These are phyloP conservation scores for Malthinus seriepunctatus DNA, from an alignment of 2,888 invertebrate genomes.

Conservation along the genomic window DNA sequence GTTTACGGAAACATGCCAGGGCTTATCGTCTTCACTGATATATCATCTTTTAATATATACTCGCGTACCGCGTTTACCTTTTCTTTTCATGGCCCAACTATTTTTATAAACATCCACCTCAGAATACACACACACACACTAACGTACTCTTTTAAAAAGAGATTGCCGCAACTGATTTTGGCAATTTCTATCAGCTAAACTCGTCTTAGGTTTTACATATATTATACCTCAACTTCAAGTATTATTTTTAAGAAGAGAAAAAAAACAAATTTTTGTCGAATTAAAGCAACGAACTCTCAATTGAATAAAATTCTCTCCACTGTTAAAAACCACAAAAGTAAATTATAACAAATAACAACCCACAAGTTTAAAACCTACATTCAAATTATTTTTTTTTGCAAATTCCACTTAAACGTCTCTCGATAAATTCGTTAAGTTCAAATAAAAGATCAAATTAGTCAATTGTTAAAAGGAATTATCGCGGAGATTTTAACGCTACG, in stretches of 20 bases:
- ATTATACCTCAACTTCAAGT: not conserved
- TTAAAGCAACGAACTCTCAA: too few relatives aligned
- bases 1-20: slow-evolving; percentile 26
- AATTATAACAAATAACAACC: too few relatives aligned
- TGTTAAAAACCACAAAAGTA: too few relatives aligned
- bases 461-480: not conserved
- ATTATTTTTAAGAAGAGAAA: too few relatives aligned
- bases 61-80: slow-evolving; percentile 12
- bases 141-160: not conserved
- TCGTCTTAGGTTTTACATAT: not conserved
- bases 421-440: too few relatives aligned
- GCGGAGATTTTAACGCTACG: not conserved
- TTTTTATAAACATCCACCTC: not conserved
- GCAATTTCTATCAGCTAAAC: not conserved
- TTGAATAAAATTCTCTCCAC: too few relatives aligned
- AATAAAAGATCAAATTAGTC: too few relatives aligned
- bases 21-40: slow-evolving; percentile 27
- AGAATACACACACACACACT: not conserved
- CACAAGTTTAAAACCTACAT: too few relatives aligned
- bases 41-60: slow-evolving; percentile 28
- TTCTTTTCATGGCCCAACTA: not conserved
- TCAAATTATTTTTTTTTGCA: too few relatives aligned
- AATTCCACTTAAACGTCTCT: too few relatives aligned
- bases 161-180: slow-evolving; percentile 1
- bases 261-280: too few relatives aligned